phyloP scores from a whole-genome alignment of 1,140 invertebrate species.

The Ectropis grisescens region DNA sequence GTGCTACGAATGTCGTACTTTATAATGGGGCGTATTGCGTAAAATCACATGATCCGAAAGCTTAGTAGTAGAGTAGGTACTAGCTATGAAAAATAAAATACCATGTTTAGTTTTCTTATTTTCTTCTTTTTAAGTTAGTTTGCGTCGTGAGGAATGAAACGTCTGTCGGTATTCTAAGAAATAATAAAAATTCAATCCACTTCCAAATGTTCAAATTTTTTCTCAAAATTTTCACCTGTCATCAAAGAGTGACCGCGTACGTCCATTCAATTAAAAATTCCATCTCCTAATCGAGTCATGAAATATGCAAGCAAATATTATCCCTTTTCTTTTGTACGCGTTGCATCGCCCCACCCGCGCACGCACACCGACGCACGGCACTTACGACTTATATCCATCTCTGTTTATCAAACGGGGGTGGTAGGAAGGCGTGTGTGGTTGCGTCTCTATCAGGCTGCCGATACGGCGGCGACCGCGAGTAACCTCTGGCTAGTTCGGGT shows the following conservation, averaged over 20 bases:
- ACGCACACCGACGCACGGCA: constrained; percentile 64
- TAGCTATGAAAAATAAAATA: too few species aligned
- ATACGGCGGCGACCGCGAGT: constrained; percentile 60
- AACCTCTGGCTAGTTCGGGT: constrained; percentile 61
- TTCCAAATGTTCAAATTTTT: too few species aligned
- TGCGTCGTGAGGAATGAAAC: too few species aligned
- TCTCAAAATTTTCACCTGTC: too few species aligned
- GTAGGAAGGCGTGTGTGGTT: constrained; percentile 17
- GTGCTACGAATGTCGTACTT: too few species aligned
- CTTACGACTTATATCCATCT: constrained; percentile 47
- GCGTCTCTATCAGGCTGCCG: constrained; percentile 48
- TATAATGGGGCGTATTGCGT: too few species aligned
- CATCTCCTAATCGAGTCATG: constrained; percentile 70
- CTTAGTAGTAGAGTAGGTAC: too few species aligned
- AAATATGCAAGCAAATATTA: constrained; percentile 70
- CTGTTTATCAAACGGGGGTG: constrained; percentile 29
- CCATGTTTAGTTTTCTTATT: too few species aligned
- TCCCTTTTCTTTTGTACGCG: constrained; percentile 67
- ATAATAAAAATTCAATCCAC: too few species aligned
- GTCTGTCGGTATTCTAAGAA: too few species aligned
- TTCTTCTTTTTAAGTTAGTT: too few species aligned
- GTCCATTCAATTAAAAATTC: constrained; percentile 70
- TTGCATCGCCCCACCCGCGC: constrained; percentile 67
- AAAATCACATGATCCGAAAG: too few species aligned
- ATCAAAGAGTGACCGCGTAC: constrained; percentile 53